phyloP scores from a whole-genome alignment of 2,888 invertebrate genomes.

The Cheiracanthium punctorium region DNA sequence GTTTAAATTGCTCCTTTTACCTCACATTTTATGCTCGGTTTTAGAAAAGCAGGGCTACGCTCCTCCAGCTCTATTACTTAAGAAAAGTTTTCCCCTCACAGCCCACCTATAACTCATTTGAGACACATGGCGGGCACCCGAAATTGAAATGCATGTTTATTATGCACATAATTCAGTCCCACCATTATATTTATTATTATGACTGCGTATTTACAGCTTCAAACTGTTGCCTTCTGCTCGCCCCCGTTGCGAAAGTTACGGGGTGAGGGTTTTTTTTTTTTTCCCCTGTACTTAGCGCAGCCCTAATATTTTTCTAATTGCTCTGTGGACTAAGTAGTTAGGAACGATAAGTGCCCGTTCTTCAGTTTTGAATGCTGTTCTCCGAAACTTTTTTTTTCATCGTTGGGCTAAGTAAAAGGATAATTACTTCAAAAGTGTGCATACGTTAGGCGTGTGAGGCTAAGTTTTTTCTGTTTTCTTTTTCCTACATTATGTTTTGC shows the following conservation, averaged over 20 bases:
- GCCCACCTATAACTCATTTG: slow-evolving; percentile 37
- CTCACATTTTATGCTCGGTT: background rate
- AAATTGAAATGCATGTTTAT: slow-evolving; percentile 66
- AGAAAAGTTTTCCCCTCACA: slow-evolving; percentile 54
- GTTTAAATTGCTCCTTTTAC: background rate
- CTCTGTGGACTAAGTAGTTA: slow-evolving; percentile 6
- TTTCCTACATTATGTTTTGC: background rate
- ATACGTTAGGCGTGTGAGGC: background rate
- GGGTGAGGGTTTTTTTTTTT: slow-evolving; percentile 22
- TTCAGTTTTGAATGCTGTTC: slow-evolving; percentile 42
- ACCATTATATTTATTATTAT: slow-evolving; percentile 64
- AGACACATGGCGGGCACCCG: slow-evolving; percentile 37
- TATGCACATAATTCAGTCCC: slow-evolving; percentile 63
- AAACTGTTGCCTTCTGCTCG: slow-evolving; percentile 32
- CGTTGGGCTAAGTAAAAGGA: background rate
- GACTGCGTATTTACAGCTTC: slow-evolving; percentile 46
- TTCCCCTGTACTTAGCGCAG: slow-evolving; percentile 12
- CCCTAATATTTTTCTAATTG: slow-evolving; percentile 63
- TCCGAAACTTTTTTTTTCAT: background rate
- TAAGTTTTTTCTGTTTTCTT: background rate
- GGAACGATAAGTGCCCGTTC: slow-evolving; percentile 28
- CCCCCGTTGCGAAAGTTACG: background rate
- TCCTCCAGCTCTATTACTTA: slow-evolving; percentile 53
- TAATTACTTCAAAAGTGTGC: background rate
- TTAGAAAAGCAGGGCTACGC: background rate